Evolutionary conservation across 2,888 invertebrate genomes (phyloP), one percentile per base, ranked within the genome.

Genomic region (Nezara viridula): DNA sequence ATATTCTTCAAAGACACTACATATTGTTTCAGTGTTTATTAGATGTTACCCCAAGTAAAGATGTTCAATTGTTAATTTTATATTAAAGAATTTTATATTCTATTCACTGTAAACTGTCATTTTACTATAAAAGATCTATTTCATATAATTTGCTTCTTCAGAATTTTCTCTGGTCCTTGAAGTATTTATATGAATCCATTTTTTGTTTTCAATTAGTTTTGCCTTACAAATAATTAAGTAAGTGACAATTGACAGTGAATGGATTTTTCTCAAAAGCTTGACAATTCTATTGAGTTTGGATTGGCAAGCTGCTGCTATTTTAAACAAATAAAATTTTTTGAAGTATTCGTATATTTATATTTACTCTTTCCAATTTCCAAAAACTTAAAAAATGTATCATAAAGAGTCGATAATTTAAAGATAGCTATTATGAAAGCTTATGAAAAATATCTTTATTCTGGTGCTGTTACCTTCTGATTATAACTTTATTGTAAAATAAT

Each of bases 231-330:
- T 81, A 81, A 81, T 81, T 47, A n/a, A n/a, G 24, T 81, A 3
- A 44, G 44, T 81, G 81, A 24, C 44, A 81, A n/a, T 37, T 47
- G 44, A 81, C 81, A 40, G 81, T n/a, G 44, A 81, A 81, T 81
- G 81, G 24, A 44, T 81, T 81, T 77, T 81, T 81, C 81, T 81
- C n/a, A 81, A 44, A 81, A 81, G 81, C 81, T 81, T 81, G 81
- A 81, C 0, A 81, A 81, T 81, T 81, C 81, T 81, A 81, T 81
- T 37, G 44, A 81, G 40, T 47, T 44, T 44, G 81, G 44, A 81
- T 44, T 81, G 81, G 44, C 81, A 81, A 81, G 81, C 81, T 81
- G 81, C 81, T 81, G 81, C 81, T 81, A 81, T 81, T 81, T 81
- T 81, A 81, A 81, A 81, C 40, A 47, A 81, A 81, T 44, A 44